Base-by-base conservation (phyloP, 2,888 invertebrate species). In the Thymelicus acteon region DNA sequence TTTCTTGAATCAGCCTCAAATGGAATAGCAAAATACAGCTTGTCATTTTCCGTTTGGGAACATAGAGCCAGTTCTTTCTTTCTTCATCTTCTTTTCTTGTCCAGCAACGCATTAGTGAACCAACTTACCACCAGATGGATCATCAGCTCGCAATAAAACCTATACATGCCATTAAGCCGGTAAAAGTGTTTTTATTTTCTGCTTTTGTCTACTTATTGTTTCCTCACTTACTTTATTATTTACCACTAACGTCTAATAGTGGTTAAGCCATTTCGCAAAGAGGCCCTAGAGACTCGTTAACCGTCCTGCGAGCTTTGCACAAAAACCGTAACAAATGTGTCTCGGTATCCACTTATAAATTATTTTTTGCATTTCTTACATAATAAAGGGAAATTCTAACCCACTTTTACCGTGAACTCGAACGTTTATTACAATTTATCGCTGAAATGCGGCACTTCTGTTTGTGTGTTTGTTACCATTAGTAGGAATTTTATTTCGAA, bases 291-390 rank as follows among this genome's bases (percentile, higher is more conserved):
- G 60, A 67, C 13, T 68, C 15, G 44, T 48, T 57, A 57, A 24
- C 37, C 12, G 52, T n/a, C 37, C 31, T 4, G 52, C 15, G 13
- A 48, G 65, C 12, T 69, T 60, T 72, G 58, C 71, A 58, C 60
- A 73, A 71, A 73, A 66, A 73, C 62, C 54, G 67, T 68, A 71
- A 71, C 62, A 63, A 74, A 65, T 57, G 58, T 57, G 60, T 48
- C 52, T 19, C 69, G 47, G 69, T 69, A 69, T 63, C 58, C 62
- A 68, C 72, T 54, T 66, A 73, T 72, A 72, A 71, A 71, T 71
- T 73, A 73, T 71, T 72, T 75, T 66, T 71, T 72, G 49, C 70
- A 72, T 74, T 72, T 54, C 60, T 66, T 67, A 72, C 69, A 64
- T 72, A 71, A 66, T 72, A 72, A 31, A 60, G 54, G 72, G 62